Conservation (phyloP, 2,888 invertebrate species). For the Troides oblongomaculatus region DNA sequence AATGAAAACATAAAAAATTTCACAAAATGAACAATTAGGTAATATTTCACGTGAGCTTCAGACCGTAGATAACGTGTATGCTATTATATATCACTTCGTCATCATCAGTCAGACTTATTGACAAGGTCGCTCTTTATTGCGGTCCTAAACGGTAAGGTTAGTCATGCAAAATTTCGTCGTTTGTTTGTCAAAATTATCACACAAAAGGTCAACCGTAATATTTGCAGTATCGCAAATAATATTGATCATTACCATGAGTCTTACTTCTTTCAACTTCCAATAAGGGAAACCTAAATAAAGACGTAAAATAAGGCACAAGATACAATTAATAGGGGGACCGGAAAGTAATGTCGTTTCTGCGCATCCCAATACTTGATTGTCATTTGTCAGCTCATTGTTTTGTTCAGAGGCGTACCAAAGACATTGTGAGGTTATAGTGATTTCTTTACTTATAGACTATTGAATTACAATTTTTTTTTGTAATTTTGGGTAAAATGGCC, state of each 20-base stretch:
- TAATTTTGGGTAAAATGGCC: too few relatives aligned
- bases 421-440: too few relatives aligned
- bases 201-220: background rate
- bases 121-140: conserved; percentile 51
- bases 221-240: background rate
- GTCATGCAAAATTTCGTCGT: conserved; percentile 22
- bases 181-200: background rate
- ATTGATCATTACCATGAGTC: background rate
- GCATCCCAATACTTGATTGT: too few relatives aligned
- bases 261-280: too few relatives aligned
- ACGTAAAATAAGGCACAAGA: too few relatives aligned
- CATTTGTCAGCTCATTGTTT: too few relatives aligned
- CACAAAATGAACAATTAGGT: background rate
- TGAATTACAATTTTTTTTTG: too few relatives aligned
- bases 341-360: too few relatives aligned
- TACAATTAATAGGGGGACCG: too few relatives aligned
- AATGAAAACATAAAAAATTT: background rate
- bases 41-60: background rate
- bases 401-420: too few relatives aligned
- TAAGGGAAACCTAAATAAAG: too few relatives aligned
- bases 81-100: conserved; percentile 50
- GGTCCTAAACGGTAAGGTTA: conserved; percentile 40
- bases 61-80: conserved; percentile 30
- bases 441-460: too few relatives aligned
- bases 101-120: conserved; percentile 49